A percentile compares a stretch with the other conserved stretches of the same genome.
Conservation (phyloP, 2,113 vertebrate species). For the Sylvia atricapilla region DNA sequence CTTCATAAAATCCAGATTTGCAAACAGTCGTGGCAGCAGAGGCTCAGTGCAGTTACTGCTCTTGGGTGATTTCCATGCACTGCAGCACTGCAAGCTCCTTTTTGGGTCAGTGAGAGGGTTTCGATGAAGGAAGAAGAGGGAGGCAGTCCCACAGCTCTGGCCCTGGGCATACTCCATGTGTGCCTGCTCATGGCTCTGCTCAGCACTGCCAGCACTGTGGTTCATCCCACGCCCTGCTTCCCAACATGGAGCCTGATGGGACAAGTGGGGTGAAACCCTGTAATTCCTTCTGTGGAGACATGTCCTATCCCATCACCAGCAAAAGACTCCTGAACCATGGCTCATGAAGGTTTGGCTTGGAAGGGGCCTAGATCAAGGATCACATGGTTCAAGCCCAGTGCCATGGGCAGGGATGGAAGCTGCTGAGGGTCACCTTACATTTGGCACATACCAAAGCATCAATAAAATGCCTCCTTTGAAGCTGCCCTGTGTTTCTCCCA, state of each 20-base stretch:
- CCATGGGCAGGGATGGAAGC: not conserved
- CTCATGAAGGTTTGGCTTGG: not conserved
- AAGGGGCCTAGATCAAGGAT: not conserved
- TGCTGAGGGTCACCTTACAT: not conserved
- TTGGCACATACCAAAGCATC: not conserved
- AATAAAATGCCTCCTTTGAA: not conserved
- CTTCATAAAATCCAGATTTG: conserved; percentile 24
- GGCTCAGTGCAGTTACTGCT: not conserved
- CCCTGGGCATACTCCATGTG: accelerated
- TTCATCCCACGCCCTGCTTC: not conserved
- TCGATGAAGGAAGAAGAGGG: accelerated
- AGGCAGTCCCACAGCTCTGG: not conserved
- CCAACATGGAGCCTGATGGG: not conserved
- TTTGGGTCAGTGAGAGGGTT: not conserved
- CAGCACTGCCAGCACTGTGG: accelerated
- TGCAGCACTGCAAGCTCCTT: not conserved
- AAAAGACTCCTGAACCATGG: not conserved
- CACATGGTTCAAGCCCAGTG: not conserved
- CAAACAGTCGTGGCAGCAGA: not conserved
- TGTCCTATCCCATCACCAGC: not conserved
- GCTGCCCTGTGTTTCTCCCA: not conserved
- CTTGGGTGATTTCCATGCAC: accelerated
- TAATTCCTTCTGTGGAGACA: not conserved
- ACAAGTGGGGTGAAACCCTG: not conserved
- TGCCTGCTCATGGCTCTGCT: accelerated